These are phyloP conservation scores for Haliclona indistincta DNA, from an alignment of 37 sponge, comb jelly and placozoan species.

Conservation along the genomic window DNA sequence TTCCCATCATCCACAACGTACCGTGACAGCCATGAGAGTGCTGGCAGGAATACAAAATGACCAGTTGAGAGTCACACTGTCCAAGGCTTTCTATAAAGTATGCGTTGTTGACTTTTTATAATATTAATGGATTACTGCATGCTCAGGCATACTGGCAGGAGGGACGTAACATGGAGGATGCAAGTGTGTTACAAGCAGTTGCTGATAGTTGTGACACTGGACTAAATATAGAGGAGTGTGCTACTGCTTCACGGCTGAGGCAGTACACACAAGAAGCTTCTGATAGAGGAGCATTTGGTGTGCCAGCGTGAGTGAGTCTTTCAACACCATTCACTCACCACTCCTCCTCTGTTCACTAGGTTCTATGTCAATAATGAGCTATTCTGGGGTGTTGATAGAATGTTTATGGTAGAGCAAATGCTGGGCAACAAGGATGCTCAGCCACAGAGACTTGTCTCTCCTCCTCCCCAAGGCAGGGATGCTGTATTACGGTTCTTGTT, in stretches of 20 bases:
- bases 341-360: background rate
- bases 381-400: constrained; percentile 86
- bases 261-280: constrained; percentile 81
- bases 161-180: constrained; percentile 37
- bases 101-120: background rate
- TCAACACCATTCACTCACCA: background rate
- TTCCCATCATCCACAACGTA: constrained; percentile 53
- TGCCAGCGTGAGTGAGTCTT: constrained; percentile 63
- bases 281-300: constrained; percentile 87
- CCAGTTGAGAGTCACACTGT: constrained; percentile 23
- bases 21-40: constrained; percentile 84
- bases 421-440: constrained; percentile 55
- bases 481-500: constrained; percentile 56
- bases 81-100: constrained; percentile 73
- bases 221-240: constrained; percentile 29
- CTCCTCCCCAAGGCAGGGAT: background rate
- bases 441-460: constrained; percentile 51
- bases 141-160: constrained; percentile 83
- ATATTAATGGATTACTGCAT: background rate
- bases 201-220: constrained; percentile 10
- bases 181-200: constrained; percentile 43
- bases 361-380: constrained; percentile 59
- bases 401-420: constrained; percentile 70
- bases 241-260: constrained; percentile 32
- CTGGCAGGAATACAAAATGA: constrained; percentile 62